phyloP scores from a whole-genome alignment of 2,797 vertebrate species.

The Lacerta bilineata region DNA sequence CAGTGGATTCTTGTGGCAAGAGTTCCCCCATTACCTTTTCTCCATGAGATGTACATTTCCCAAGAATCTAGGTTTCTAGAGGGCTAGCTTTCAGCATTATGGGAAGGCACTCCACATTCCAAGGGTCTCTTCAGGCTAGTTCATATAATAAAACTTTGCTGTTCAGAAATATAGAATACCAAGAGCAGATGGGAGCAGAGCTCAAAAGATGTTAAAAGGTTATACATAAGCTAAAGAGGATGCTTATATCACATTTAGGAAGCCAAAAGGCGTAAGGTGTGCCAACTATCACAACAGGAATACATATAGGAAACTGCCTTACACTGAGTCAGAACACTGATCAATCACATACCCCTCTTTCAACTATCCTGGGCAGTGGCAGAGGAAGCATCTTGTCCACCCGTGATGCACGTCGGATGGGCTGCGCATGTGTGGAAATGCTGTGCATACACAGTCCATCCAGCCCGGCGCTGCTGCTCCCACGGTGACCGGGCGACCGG shows the following conservation, averaged over 20 bases:
- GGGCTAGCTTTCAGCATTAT: not conserved
- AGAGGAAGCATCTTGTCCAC: too few species aligned
- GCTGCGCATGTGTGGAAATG: too few species aligned
- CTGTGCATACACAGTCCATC: too few species aligned
- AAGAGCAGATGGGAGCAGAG: not conserved
- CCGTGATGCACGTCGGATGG: too few species aligned
- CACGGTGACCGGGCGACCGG: too few species aligned
- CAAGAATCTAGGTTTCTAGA: not conserved
- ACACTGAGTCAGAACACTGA: too few species aligned
- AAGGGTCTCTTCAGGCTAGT: slow-evolving; percentile 1
- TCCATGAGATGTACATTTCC: not conserved
- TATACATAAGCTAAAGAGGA: not conserved
- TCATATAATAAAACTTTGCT: slow-evolving; percentile 4
- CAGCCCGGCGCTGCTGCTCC: too few species aligned
- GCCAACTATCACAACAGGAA: too few species aligned
- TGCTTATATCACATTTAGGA: not conserved
- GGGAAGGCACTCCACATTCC: not conserved
- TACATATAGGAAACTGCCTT: not conserved
- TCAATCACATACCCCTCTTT: too few species aligned
- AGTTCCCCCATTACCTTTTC: not conserved
- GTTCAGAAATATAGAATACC: not conserved
- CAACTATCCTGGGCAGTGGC: too few species aligned
- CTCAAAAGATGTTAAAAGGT: not conserved
- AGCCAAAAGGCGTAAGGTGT: not conserved
- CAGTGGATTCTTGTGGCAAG: not conserved